Evolutionary conservation across 2,888 invertebrate species (phyloP).

Genomic region (Dione vanillae): DNA sequence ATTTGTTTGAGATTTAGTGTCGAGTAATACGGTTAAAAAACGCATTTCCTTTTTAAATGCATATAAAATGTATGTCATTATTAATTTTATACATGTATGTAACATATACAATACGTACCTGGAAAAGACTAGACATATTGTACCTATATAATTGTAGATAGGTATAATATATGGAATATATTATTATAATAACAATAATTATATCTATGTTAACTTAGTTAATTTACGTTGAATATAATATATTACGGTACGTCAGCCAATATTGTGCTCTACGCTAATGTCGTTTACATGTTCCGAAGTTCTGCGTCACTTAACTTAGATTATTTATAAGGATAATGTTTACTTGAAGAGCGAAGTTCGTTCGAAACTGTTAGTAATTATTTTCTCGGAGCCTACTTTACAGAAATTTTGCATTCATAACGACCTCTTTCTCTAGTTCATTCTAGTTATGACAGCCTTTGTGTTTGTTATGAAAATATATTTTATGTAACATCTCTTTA

Average conservation of each 20-base stretch:
- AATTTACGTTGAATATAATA: slow-evolving; percentile 12
- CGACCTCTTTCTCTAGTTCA: slow-evolving; percentile 35
- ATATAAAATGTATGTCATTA: too few relatives aligned
- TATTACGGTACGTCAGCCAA: not conserved
- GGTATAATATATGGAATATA: too few relatives aligned
- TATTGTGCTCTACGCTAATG: slow-evolving; percentile 22
- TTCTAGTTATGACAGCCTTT: slow-evolving; percentile 37
- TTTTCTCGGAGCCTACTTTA: slow-evolving; percentile 31
- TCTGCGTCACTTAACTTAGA: slow-evolving; percentile 5
- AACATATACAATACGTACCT: too few relatives aligned
- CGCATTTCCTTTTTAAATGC: too few relatives aligned
- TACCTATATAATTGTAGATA: too few relatives aligned
- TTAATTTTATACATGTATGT: too few relatives aligned
- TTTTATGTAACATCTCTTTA: slow-evolving; percentile 11
- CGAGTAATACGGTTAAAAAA: too few relatives aligned
- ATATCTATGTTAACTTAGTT: slow-evolving; percentile 11
- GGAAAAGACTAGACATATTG: too few relatives aligned
- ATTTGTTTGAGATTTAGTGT: not conserved
- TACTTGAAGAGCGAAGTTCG: slow-evolving; percentile 19
- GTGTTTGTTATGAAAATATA: slow-evolving; percentile 25
- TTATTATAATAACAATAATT: not conserved
- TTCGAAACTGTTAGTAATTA: slow-evolving; percentile 26
- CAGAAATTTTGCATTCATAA: slow-evolving; percentile 36
- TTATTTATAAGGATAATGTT: slow-evolving; percentile 32
- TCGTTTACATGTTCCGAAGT: slow-evolving; percentile 20